phyloP scores from a whole-genome alignment of 2,113 vertebrate genomes.

The Peromyscus leucopus region DNA sequence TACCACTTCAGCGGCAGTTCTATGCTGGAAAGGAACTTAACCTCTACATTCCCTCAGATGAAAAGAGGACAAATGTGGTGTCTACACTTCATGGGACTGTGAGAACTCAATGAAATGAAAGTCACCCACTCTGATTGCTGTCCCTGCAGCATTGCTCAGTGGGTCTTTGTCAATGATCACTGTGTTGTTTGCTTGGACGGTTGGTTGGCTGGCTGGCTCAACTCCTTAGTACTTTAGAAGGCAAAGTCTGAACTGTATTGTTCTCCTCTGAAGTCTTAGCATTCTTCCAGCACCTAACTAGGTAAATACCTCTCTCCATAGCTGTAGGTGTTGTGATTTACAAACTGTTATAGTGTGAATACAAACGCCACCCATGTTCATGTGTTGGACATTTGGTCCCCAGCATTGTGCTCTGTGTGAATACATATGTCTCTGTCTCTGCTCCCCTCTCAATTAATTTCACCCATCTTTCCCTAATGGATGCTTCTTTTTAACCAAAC shows the following conservation, averaged over 20 bases:
- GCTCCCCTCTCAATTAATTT: not conserved
- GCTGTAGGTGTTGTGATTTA: not conserved
- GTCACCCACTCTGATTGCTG: not conserved
- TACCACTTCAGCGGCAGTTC: not conserved
- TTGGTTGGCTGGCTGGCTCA: not conserved
- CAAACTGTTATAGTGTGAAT: not conserved
- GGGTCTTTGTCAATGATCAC: not conserved
- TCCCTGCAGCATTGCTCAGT: not conserved
- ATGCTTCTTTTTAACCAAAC: conserved; percentile 17
- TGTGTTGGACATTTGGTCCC: not conserved
- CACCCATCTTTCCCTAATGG: not conserved
- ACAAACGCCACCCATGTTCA: not conserved
- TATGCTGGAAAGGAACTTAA: not conserved
- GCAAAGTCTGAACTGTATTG: not conserved
- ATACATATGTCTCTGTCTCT: no score
- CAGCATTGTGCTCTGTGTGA: not conserved
- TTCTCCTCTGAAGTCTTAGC: not conserved
- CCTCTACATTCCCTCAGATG: not conserved
- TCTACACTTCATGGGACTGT: not conserved
- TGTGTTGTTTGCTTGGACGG: no score
- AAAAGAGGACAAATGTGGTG: not conserved
- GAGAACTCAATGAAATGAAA: conserved; percentile 1
- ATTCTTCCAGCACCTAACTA: not conserved
- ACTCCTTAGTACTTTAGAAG: not conserved
- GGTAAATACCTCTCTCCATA: not conserved